Evolutionary conservation across 35 echinoderm and acorn worm species (phyloP).

Genomic region (Apostichopus japonicus): DNA sequence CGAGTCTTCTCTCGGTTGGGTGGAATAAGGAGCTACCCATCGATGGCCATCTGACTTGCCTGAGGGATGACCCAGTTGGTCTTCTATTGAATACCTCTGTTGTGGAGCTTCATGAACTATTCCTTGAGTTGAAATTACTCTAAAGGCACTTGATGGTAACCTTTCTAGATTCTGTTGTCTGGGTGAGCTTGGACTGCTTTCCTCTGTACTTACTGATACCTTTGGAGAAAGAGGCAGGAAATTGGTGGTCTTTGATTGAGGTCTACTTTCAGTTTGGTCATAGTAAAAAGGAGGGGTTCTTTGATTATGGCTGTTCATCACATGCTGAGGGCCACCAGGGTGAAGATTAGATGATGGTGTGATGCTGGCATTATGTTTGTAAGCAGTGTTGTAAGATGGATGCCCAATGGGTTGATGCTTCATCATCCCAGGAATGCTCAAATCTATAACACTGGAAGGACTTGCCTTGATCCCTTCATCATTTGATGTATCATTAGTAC

Average conservation of each 20-base stretch:
- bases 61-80: neutral
- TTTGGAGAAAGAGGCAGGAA: neutral
- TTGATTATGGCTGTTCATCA: neutral
- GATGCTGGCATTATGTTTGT: neutral
- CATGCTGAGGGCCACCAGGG: neutral
- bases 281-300: neutral
- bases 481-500: neutral
- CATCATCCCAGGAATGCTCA: neutral
- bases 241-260: neutral
- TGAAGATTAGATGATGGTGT: neutral
- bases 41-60: neutral
- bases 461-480: neutral
- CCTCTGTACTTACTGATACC: neutral
- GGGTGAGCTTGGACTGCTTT: neutral
- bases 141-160: neutral
- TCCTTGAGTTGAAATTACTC: neutral
- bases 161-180: neutral
- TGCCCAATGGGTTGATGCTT: neutral
- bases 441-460: neutral
- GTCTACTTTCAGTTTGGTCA: neutral
- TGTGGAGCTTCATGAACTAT: neutral
- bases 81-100: neutral
- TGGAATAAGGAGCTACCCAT: neutral
- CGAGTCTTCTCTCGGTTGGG: neutral
- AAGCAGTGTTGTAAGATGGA: neutral